phyloP scores from a whole-genome alignment of 2,797 vertebrate species.

The Chanos chanos region DNA sequence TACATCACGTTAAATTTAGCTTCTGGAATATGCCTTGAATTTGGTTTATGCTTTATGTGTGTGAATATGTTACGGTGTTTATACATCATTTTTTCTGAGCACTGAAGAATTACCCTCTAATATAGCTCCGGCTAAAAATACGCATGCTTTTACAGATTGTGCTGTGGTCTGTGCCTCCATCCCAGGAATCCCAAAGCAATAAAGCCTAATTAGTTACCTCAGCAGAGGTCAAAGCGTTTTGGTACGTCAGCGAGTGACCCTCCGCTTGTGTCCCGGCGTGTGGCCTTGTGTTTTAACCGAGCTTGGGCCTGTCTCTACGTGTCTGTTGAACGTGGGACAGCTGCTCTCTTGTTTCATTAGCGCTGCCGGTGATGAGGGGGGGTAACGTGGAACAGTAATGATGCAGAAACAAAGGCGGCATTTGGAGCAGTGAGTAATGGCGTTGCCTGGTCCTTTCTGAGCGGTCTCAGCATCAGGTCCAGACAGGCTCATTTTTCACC shows the following conservation, averaged over 20 bases:
- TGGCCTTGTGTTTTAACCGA: slow-evolving; percentile 16
- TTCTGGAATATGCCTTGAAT: slow-evolving; percentile 67
- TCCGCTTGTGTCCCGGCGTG: slow-evolving; percentile 11
- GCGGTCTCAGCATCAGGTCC: slow-evolving; percentile 55
- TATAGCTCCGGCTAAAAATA: slow-evolving; percentile 44
- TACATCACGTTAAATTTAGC: slow-evolving; percentile 78
- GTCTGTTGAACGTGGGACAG: slow-evolving; percentile 19
- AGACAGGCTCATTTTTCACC: slow-evolving; percentile 94
- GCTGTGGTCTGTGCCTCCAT: slow-evolving; percentile 15
- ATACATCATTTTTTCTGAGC: slow-evolving; percentile 36
- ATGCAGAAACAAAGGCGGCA: slow-evolving; percentile 74
- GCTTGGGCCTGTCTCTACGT: slow-evolving; percentile 10
- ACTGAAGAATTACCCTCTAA: slow-evolving; percentile 6
- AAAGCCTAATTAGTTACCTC: slow-evolving; percentile 36
- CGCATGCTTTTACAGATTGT: slow-evolving; percentile 61
- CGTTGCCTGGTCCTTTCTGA: too few relatives aligned
- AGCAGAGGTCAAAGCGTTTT: slow-evolving; percentile 16
- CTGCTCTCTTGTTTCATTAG: slow-evolving; percentile 42
- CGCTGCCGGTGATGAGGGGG: slow-evolving; percentile 15
- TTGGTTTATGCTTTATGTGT: slow-evolving; percentile 59
- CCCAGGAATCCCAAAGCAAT: slow-evolving; percentile 16
- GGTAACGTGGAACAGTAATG: slow-evolving; percentile 59
- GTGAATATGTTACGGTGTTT: slow-evolving; percentile 21
- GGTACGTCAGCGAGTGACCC: slow-evolving; percentile 32
- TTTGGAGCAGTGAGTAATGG: slow-evolving; percentile 75